Evolutionary conservation across 2,797 vertebrate genomes (phyloP).

Genomic region (Myotis pilosus): DNA sequence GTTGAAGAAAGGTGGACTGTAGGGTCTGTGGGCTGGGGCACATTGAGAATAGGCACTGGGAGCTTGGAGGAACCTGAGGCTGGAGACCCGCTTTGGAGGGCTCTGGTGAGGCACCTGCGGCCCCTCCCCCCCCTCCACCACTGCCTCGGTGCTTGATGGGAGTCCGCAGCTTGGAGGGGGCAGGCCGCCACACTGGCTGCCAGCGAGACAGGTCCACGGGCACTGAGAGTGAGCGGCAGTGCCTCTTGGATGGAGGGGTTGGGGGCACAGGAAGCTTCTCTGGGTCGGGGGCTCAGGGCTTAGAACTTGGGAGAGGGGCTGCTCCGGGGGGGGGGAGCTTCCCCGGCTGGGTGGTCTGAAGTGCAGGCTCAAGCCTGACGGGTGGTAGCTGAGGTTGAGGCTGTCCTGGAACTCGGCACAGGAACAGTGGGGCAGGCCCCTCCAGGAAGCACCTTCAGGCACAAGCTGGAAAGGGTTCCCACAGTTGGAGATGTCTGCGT

Average conservation of each 20-base stretch:
- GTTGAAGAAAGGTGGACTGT: slow-evolving; percentile 93
- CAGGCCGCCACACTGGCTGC: slow-evolving; percentile 93
- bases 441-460: slow-evolving; percentile 93
- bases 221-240: slow-evolving; percentile 93
- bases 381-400: slow-evolving; percentile 88
- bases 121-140: slow-evolving; percentile 85
- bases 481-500: slow-evolving; percentile 87
- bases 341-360: slow-evolving; percentile 82
- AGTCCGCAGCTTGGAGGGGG: slow-evolving; percentile 93
- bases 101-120: slow-evolving; percentile 83
- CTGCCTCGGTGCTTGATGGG: slow-evolving; percentile 91
- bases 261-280: slow-evolving; percentile 80
- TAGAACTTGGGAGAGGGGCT: slow-evolving; percentile 85
- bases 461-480: slow-evolving; percentile 93
- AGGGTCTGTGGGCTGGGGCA: slow-evolving; percentile 86
- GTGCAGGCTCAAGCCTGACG: slow-evolving; percentile 88
- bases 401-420: slow-evolving; percentile 89
- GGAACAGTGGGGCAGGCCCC: slow-evolving; percentile 87
- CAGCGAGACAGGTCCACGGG: slow-evolving; percentile 94
- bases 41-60: slow-evolving; percentile 91
- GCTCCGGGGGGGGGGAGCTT: slow-evolving; percentile 71
- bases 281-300: slow-evolving; percentile 76
- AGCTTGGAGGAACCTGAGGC: slow-evolving; percentile 88
- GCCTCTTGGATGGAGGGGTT: slow-evolving; percentile 89
- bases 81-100: slow-evolving; percentile 83